Percentiles rank a stretch among this genome's conserved stretches.
phyloP scores from a whole-genome alignment of 2,113 vertebrate species.

The Sturnus vulgaris region DNA sequence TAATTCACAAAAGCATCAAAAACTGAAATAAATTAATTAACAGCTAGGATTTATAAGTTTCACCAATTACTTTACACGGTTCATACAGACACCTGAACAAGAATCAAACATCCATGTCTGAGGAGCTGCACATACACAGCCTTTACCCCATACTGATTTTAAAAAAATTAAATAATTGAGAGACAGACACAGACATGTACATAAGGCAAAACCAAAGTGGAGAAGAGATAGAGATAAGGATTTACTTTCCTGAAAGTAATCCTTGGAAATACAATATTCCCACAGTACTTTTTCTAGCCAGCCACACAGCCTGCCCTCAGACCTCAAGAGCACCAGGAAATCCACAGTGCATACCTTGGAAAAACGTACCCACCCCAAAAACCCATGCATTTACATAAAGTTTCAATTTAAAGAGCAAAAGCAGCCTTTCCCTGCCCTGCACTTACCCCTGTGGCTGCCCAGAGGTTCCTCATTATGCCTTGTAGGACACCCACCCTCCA shows the following conservation, averaged over 20 bases:
- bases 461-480: fast-evolving
- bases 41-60: neutral
- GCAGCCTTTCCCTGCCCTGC: neutral
- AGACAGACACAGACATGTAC: neutral
- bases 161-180: neutral
- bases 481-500: fast-evolving
- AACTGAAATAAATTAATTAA: neutral
- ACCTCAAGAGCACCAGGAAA: neutral
- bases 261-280: neutral
- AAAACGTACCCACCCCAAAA: neutral
- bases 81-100: neutral
- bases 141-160: neutral
- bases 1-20: neutral
- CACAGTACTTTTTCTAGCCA: neutral
- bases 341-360: neutral
- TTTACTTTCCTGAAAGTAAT: neutral
- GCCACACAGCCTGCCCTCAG: neutral
- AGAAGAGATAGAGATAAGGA: neutral
- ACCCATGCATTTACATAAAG: fast-evolving
- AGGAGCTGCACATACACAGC: neutral
- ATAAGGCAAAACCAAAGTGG: neutral
- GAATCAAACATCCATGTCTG: fast-evolving
- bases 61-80: neutral
- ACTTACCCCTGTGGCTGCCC: neutral
- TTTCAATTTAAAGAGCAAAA: neutral